These are phyloP conservation scores for Drosophila melanogaster DNA, from an alignment of 1,140 invertebrate genomes.

Conservation along the genomic window DNA sequence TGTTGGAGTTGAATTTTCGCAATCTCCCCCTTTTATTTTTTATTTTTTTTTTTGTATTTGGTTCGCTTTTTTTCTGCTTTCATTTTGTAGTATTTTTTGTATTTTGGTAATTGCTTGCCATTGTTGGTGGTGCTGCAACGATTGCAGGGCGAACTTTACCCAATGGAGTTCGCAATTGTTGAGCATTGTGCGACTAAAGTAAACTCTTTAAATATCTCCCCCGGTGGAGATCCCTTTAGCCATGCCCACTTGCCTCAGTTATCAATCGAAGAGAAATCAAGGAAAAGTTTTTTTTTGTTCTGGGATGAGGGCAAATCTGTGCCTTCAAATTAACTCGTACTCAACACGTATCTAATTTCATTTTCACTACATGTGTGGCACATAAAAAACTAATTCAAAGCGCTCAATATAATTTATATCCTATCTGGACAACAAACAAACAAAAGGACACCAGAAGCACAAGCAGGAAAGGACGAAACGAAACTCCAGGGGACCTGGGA, in stretches of 20 bases:
- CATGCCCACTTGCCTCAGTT: neutral
- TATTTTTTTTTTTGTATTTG: constrained; percentile 6
- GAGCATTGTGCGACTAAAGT: constrained; percentile 62
- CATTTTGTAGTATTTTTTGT: constrained; percentile 30
- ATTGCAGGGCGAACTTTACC: constrained; percentile 42
- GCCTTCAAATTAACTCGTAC: constrained; percentile 65
- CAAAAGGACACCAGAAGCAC: constrained; percentile 9
- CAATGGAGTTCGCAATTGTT: constrained; percentile 56
- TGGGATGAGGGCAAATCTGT: constrained; percentile 41
- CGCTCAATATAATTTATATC: constrained; percentile 82
- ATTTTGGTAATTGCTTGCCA: constrained; percentile 76
- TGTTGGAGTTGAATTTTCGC: constrained; percentile 59
- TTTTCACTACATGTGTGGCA: constrained; percentile 69
- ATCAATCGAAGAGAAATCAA: constrained; percentile 49
- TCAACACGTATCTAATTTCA: constrained; percentile 78
- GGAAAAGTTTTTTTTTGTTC: constrained; percentile 16
- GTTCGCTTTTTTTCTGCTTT: constrained; percentile 7
- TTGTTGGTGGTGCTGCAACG: constrained; percentile 57
- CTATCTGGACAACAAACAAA: constrained; percentile 64
- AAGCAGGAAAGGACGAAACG: constrained; percentile 28
- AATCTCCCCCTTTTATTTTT: constrained; percentile 33
- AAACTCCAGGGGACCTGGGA: constrained; percentile 43
- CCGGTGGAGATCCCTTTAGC: neutral
- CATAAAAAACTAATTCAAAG: constrained; percentile 82
- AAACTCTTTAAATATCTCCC: constrained; percentile 58